A percentile compares a stretch with the other conserved stretches of the same genome.
Evolutionary conservation across 2,113 vertebrate genomes (phyloP).

Genomic region (Actinemys pallida): DNA sequence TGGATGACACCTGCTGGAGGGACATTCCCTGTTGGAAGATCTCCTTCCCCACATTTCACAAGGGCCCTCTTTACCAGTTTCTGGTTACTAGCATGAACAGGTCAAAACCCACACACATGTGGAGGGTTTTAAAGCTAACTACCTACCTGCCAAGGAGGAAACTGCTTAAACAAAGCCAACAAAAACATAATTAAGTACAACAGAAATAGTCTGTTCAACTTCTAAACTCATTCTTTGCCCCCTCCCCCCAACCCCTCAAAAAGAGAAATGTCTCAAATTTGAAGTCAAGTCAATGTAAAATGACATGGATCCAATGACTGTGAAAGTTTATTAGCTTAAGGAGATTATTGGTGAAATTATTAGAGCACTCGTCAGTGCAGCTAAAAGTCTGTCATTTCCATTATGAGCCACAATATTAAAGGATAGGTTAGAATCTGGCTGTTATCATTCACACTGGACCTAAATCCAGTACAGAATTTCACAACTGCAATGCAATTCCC

Average conservation of each 20-base stretch:
- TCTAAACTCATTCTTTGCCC: background rate
- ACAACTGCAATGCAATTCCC: background rate
- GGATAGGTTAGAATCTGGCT: constrained; percentile 8
- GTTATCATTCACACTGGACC: background rate
- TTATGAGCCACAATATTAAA: background rate
- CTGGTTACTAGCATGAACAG: background rate
- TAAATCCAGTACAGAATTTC: background rate
- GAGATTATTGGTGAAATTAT: background rate
- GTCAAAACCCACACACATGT: background rate
- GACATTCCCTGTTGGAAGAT: background rate
- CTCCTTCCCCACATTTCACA: background rate
- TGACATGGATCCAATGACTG: background rate
- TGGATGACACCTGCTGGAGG: background rate
- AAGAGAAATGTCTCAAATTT: background rate
- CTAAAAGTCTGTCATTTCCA: background rate
- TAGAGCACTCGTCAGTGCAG: background rate
- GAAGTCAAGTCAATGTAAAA: background rate
- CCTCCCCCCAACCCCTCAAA: background rate
- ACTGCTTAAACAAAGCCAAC: background rate
- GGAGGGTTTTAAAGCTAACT: background rate
- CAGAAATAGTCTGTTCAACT: background rate
- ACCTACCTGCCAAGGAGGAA: background rate
- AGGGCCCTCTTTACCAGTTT: background rate
- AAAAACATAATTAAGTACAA: background rate
- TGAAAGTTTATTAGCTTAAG: constrained; percentile 19